Conservation (phyloP, 2,113 vertebrate species). For the Thymallus thymallus region DNA sequence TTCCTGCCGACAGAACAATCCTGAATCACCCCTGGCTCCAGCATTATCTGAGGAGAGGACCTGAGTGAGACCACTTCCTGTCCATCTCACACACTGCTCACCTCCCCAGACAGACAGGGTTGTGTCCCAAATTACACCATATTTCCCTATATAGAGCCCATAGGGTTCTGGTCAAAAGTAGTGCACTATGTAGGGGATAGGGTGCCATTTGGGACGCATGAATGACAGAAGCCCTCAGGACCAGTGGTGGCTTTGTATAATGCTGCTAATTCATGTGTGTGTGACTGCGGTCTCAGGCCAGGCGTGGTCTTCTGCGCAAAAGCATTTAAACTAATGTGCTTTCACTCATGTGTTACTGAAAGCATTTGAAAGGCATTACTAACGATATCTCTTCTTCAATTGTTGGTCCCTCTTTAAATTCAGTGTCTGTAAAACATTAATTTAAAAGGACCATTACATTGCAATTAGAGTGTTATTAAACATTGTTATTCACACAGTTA, state of each 20-base stretch:
- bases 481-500: not conserved
- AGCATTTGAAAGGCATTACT: not conserved
- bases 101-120: not conserved
- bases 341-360: slow-evolving; percentile 12
- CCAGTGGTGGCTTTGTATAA: no score
- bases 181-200: no score
- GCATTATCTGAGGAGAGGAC: slow-evolving; percentile 77
- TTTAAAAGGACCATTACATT: no score
- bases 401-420: not conserved
- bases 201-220: no score
- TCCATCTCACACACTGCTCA: not conserved
- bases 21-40: slow-evolving; percentile 93
- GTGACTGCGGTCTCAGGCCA: not conserved
- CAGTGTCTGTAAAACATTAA: no score
- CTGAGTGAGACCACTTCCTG: slow-evolving; percentile 30
- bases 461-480: no score
- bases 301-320: slow-evolving; percentile 37
- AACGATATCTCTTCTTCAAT: not conserved
- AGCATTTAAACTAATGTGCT: slow-evolving; percentile 27
- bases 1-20: slow-evolving; percentile 93
- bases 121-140: no score
- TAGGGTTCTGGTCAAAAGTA: no score
- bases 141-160: no score
- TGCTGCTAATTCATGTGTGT: slow-evolving; percentile 16
- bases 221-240: no score